phyloP scores from a whole-genome alignment of 2,113 vertebrate species.

The Diadophis punctatus region DNA sequence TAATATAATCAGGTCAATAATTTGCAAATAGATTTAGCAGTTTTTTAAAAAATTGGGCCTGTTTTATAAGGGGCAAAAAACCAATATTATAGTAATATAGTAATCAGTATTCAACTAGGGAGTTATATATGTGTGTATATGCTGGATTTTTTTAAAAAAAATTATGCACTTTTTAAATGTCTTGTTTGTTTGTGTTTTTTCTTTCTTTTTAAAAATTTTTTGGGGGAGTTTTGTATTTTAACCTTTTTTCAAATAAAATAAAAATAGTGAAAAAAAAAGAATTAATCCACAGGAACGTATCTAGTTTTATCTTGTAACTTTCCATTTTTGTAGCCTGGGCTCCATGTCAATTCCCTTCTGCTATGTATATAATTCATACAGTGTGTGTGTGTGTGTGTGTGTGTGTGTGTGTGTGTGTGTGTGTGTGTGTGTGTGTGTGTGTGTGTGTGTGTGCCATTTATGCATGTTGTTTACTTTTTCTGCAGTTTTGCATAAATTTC shows the following conservation, averaged over 20 bases:
- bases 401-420: no score
- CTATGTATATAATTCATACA: background rate
- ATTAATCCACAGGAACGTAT: background rate
- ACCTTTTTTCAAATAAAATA: no score
- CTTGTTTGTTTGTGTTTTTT: background rate
- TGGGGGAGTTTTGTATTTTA: background rate
- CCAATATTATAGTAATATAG: background rate
- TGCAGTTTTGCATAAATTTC: no score
- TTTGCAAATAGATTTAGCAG: background rate
- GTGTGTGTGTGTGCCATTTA: no score
- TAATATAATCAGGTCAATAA: background rate
- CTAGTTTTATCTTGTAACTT: background rate
- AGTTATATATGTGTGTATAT: background rate
- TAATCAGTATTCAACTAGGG: background rate
- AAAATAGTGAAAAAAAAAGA: no score
- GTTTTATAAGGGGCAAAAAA: background rate
- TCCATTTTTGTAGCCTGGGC: background rate
- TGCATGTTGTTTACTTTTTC: background rate
- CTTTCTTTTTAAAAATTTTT: background rate
- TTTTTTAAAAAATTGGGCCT: background rate
- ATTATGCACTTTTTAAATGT: background rate
- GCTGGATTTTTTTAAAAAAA: background rate
- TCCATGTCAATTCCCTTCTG: background rate
- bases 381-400: no score
- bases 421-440: no score